Evolutionary conservation across 2,113 vertebrate genomes (phyloP).

Genomic region (Catagonus wagneri): DNA sequence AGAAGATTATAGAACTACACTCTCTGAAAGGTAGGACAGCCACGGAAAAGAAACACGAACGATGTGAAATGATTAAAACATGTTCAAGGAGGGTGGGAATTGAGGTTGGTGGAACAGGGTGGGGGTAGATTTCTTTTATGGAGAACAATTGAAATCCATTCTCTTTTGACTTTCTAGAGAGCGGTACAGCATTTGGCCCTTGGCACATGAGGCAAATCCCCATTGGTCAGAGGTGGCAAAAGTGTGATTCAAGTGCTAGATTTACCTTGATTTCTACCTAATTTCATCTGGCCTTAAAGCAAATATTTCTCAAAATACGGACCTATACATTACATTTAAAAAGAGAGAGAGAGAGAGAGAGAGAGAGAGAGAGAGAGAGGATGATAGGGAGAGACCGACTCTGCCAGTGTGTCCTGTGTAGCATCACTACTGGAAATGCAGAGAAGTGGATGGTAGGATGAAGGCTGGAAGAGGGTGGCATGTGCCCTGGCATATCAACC

Average conservation of each 20-base stretch:
- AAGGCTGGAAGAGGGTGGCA: background rate
- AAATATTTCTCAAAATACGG: conserved; percentile 72
- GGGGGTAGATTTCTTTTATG: conserved; percentile 46
- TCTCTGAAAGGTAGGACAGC: conserved; percentile 67
- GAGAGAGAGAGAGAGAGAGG: background rate
- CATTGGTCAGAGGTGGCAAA: conserved; percentile 69
- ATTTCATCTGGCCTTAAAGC: conserved; percentile 69
- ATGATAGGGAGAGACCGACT: background rate
- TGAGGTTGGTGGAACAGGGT: conserved; percentile 72
- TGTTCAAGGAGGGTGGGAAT: conserved; percentile 56
- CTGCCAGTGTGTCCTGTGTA: background rate
- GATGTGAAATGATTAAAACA: conserved; percentile 53
- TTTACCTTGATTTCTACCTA: conserved; percentile 50
- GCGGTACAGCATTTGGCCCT: conserved; percentile 83
- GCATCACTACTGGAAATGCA: conserved; percentile 5
- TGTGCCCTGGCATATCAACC: background rate
- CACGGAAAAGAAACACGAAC: conserved; percentile 61
- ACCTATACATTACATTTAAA: conserved; percentile 30
- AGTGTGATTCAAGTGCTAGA: conserved; percentile 57
- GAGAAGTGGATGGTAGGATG: conserved; percentile 30
- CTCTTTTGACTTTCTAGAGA: conserved; percentile 79
- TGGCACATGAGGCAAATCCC: conserved; percentile 72
- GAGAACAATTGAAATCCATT: conserved; percentile 65
- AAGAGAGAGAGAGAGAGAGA: background rate
- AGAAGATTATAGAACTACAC: conserved; percentile 48